Evolutionary conservation across 2,888 invertebrate species (phyloP).

Genomic region (Troilus luridus): DNA sequence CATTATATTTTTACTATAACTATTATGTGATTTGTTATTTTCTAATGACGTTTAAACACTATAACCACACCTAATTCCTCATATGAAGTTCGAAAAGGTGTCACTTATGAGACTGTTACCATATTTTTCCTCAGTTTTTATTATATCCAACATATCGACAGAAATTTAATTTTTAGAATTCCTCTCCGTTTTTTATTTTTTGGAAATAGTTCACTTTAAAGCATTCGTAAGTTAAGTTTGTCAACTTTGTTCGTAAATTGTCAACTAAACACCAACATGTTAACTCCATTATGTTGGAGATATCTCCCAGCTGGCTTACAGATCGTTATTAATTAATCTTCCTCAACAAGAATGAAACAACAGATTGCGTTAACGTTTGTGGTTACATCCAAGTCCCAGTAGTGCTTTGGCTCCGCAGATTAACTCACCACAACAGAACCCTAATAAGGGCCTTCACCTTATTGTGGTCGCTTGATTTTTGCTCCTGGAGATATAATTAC

Average conservation of each 20-base stretch:
- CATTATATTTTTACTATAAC: too few relatives aligned
- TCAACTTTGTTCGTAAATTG: neutral
- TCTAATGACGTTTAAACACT: too few relatives aligned
- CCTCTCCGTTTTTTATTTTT: too few relatives aligned
- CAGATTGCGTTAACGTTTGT: neutral
- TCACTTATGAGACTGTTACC: too few relatives aligned
- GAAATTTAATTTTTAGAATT: too few relatives aligned
- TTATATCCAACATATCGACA: too few relatives aligned
- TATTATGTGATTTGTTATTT: too few relatives aligned
- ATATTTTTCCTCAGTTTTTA: too few relatives aligned
- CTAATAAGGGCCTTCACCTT: constrained; percentile 15
- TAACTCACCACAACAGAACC: neutral
- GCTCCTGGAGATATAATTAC: neutral
- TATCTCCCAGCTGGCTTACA: neutral
- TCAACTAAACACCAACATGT: neutral
- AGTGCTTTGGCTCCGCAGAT: neutral
- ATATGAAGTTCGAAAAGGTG: too few relatives aligned
- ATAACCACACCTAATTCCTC: too few relatives aligned
- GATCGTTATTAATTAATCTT: neutral
- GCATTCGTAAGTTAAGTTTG: too few relatives aligned
- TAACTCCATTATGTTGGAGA: neutral
- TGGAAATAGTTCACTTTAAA: too few relatives aligned
- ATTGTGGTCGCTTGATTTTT: neutral
- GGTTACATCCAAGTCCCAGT: neutral
- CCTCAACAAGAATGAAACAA: neutral